Percentiles rank a stretch among this genome's conserved stretches.
phyloP scores from a whole-genome alignment of 1,140 invertebrate species.

The Brachionus sp. region DNA sequence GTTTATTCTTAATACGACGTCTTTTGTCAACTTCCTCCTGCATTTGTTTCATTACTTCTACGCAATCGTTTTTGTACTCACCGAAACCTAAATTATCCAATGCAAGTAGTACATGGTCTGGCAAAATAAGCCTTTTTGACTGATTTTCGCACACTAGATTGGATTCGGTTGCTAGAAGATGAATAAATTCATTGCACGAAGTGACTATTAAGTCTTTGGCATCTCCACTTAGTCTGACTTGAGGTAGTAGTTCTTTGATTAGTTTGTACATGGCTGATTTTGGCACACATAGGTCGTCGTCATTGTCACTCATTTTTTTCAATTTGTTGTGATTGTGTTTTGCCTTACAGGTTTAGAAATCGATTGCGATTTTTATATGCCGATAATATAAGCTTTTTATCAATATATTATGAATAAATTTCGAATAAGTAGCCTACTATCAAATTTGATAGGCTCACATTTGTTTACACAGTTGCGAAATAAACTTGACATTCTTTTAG shows the following conservation, averaged over 20 bases:
- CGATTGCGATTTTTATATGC: neutral
- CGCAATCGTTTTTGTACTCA: constrained; percentile 86
- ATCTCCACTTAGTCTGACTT: constrained; percentile 13
- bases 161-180: neutral
- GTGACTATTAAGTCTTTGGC: constrained; percentile 38
- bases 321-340: neutral
- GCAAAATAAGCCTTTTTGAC: constrained; percentile 18
- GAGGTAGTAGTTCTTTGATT: constrained; percentile 21
- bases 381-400: neutral
- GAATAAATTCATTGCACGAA: constrained; percentile 44
- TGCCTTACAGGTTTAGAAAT: neutral
- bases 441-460: neutral
- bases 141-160: constrained; percentile 36
- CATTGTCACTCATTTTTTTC: constrained; percentile 39
- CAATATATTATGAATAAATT: neutral
- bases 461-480: neutral
- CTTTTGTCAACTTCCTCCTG: constrained; percentile 26
- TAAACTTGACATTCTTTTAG: neutral
- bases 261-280: constrained; percentile 35
- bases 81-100: constrained; percentile 86
- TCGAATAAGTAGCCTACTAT: neutral
- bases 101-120: constrained; percentile 63
- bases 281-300: constrained; percentile 39
- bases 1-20: neutral
- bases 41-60: constrained; percentile 64